These are phyloP conservation scores for Linyphia triangularis DNA, from an alignment of 2,888 invertebrate genomes.

Conservation along the genomic window DNA sequence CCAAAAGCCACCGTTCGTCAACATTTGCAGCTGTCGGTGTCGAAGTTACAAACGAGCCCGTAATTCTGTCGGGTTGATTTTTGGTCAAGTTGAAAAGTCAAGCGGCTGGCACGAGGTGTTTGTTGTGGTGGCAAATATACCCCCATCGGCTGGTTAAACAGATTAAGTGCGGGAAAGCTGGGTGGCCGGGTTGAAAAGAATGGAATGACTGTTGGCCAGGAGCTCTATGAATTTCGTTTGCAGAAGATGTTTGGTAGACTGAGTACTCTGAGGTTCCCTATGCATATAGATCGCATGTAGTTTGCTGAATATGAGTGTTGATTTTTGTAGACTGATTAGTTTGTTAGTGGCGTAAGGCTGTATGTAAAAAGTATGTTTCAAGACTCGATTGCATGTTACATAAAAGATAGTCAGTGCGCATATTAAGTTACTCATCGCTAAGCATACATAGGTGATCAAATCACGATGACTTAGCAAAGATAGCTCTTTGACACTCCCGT, in stretches of 20 bases:
- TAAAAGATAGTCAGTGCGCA: too few species aligned
- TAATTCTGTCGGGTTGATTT: constrained; percentile 61
- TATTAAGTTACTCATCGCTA: too few species aligned
- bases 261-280: neutral
- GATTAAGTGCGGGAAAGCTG: constrained; percentile 45
- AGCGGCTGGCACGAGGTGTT: constrained; percentile 54
- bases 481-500: too few species aligned
- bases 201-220: constrained; percentile 41
- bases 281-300: constrained; percentile 16
- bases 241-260: constrained; percentile 42
- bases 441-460: too few species aligned
- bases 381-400: too few species aligned
- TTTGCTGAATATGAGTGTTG: neutral
- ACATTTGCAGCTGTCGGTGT: constrained; percentile 64
- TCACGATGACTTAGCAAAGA: too few species aligned
- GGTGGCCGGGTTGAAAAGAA: constrained; percentile 49
- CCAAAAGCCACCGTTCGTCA: constrained; percentile 43
- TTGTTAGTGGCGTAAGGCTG: too few species aligned
- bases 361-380: too few species aligned
- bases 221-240: constrained; percentile 32
- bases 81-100: constrained; percentile 57
- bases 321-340: neutral
- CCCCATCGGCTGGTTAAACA: constrained; percentile 72
- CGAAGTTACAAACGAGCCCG: constrained; percentile 47
- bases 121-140: constrained; percentile 73